phyloP scores from a whole-genome alignment of 2,113 vertebrate species.

The Tricholaema leucomelas region DNA sequence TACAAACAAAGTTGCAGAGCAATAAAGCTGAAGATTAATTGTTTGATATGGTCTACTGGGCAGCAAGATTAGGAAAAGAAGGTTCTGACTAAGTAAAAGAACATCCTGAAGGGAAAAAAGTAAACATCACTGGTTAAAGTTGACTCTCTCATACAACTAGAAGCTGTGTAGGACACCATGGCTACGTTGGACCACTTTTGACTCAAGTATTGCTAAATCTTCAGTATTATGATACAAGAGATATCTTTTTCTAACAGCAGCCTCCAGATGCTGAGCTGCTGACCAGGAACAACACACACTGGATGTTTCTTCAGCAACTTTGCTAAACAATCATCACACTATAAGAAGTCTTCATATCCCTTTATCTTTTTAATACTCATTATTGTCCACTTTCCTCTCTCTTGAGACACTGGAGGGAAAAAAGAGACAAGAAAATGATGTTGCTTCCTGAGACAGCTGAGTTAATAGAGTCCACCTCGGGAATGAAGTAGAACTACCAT shows the following conservation, averaged over 20 bases:
- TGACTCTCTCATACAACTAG: neutral
- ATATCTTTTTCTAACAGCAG: neutral
- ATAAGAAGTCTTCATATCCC: neutral
- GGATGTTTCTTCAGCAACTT: neutral
- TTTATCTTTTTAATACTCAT: neutral
- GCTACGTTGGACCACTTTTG: neutral
- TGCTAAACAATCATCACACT: neutral
- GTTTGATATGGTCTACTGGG: neutral
- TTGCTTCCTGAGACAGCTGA: neutral
- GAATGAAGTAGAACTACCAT: neutral
- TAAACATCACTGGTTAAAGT: neutral
- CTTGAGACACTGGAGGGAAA: neutral
- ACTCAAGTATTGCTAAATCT: neutral
- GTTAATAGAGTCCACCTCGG: neutral
- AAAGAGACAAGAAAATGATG: neutral
- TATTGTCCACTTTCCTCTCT: neutral
- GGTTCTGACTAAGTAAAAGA: constrained; percentile 4
- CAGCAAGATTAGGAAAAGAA: neutral
- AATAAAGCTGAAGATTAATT: neutral
- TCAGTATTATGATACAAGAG: accelerated
- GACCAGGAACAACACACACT: accelerated
- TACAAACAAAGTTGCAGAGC: constrained; percentile 23
- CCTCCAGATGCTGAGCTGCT: neutral
- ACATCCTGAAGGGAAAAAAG: neutral
- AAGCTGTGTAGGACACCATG: neutral